These are phyloP conservation scores for Morpho helenor DNA, from an alignment of 2,888 invertebrate genomes.

Conservation along the genomic window DNA sequence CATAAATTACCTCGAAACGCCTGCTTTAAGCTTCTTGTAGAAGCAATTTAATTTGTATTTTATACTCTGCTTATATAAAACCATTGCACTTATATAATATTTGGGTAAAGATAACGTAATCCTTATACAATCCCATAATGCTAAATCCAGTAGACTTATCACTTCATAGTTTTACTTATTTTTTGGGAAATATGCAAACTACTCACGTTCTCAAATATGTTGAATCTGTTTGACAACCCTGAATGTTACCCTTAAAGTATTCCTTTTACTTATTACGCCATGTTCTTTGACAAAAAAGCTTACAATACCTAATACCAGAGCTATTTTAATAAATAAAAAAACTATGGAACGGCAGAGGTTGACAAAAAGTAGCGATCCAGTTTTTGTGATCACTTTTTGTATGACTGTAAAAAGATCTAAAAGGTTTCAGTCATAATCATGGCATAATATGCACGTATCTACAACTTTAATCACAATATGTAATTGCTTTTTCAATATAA, in stretches of 20 bases:
- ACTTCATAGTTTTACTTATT: no score
- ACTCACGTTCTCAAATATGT: not conserved
- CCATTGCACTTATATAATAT: no score
- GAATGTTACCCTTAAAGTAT: not conserved
- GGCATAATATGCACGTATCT: not conserved
- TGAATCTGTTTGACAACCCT: not conserved
- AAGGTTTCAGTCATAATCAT: not conserved
- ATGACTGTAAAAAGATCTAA: not conserved
- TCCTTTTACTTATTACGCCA: slow-evolving; percentile 4
- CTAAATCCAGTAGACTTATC: no score
- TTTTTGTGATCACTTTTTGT: slow-evolving; percentile 3
- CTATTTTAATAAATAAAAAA: not conserved
- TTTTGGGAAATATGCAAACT: no score
- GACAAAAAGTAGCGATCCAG: slow-evolving; percentile 5
- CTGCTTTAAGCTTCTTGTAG: no score
- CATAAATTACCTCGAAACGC: no score
- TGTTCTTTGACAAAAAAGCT: slow-evolving; percentile 4
- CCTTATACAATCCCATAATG: no score
- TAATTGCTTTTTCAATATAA: not conserved
- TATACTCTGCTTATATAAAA: no score
- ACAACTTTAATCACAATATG: not conserved
- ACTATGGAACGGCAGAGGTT: slow-evolving; percentile 1
- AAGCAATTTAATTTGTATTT: no score
- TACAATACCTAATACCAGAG: not conserved
- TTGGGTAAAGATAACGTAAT: no score